Conservation (phyloP, 1,140 invertebrate genomes). For the Drosophila equinoxialis region DNA sequence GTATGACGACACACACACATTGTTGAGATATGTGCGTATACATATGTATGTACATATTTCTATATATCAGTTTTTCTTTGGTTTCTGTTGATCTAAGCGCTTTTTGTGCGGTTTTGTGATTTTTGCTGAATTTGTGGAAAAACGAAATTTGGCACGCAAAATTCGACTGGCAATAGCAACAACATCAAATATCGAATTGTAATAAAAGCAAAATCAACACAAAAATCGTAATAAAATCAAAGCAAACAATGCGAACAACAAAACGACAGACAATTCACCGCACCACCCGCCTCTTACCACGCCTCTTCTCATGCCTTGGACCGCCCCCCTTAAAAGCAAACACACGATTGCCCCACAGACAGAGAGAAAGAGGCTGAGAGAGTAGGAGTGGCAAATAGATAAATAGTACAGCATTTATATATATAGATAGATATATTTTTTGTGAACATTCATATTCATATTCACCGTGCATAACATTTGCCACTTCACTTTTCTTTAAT, state of each 20-base stretch:
- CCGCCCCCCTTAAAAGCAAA: not conserved
- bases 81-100: constrained; percentile 73
- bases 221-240: constrained; percentile 80
- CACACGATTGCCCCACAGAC: not conserved
- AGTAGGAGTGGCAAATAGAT: not conserved
- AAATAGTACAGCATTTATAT: constrained; percentile 3
- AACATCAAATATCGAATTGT: constrained; percentile 64
- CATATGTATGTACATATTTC: not conserved
- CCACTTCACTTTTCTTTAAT: not conserved
- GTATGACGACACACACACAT: not conserved
- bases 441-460: constrained; percentile 1
- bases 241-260: constrained; percentile 68
- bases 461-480: not conserved
- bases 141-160: constrained; percentile 30
- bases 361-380: not conserved
- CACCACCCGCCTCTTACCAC: constrained; percentile 12
- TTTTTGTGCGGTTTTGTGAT: constrained; percentile 73
- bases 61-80: constrained; percentile 13
- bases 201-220: constrained; percentile 81
- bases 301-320: not conserved
- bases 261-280: constrained; percentile 27
- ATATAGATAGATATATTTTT: not conserved
- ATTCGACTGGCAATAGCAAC: constrained; percentile 22
- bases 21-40: not conserved
- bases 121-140: constrained; percentile 62